Percentiles rank a stretch among this genome's conserved stretches.
These are phyloP conservation scores for Caenorhabditis inopinata DNA, from an alignment of 1,140 invertebrate genomes.

Conservation along the genomic window DNA sequence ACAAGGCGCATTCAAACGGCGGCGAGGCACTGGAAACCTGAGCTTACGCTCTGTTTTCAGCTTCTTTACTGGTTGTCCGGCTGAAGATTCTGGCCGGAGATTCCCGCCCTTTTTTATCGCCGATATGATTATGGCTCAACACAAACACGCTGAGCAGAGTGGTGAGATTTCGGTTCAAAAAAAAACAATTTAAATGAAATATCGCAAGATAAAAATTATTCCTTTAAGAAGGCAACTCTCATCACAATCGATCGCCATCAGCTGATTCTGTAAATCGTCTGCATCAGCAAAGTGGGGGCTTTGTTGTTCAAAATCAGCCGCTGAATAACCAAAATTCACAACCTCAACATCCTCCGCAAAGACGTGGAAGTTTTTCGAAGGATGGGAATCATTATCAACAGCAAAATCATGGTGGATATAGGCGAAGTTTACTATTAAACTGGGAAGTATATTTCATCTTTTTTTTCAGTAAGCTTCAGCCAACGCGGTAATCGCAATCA, in stretches of 20 bases:
- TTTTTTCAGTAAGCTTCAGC: background rate
- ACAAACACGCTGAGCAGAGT: background rate
- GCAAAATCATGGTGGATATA: background rate
- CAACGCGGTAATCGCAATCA: background rate
- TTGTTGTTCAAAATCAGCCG: background rate
- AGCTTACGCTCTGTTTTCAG: background rate
- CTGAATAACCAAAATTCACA: background rate
- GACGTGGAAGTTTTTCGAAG: background rate
- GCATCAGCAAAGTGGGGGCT: constrained; percentile 30
- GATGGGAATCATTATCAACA: background rate
- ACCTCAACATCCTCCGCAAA: background rate
- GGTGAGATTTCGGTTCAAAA: background rate
- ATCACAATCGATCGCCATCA: background rate
- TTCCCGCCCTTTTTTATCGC: background rate
- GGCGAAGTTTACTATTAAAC: background rate
- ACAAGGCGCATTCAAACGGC: background rate
- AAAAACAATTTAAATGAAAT: no score
- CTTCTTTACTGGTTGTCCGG: background rate
- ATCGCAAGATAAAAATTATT: no score
- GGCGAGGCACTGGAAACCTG: background rate
- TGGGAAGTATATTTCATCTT: background rate
- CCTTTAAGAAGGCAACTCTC: background rate
- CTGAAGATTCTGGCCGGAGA: background rate
- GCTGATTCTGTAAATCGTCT: background rate
- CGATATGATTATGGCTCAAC: background rate